A percentile compares a stretch with the other conserved stretches of the same genome.
These are phyloP conservation scores for Narcine bancroftii DNA, from an alignment of 2,113 vertebrate species.

Conservation along the genomic window DNA sequence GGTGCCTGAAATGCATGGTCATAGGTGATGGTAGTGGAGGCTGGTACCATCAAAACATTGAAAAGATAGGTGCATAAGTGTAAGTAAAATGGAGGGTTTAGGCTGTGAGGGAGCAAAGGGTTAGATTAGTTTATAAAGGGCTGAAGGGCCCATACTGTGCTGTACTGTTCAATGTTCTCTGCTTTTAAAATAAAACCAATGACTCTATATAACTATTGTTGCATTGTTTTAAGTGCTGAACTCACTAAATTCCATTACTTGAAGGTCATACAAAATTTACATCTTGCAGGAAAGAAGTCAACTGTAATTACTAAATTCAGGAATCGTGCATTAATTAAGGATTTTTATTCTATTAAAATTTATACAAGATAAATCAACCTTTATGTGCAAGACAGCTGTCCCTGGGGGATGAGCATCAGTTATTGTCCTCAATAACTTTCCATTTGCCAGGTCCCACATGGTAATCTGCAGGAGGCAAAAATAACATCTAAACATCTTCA, in stretches of 20 bases:
- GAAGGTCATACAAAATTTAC: neutral
- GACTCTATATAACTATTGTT: neutral
- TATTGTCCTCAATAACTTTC: slow-evolving; percentile 89
- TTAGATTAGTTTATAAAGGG: no score
- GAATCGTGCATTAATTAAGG: neutral
- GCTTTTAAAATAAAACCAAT: no score
- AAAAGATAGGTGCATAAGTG: no score
- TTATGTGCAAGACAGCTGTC: slow-evolving; percentile 87
- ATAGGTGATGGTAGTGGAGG: no score
- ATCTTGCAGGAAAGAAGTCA: no score
- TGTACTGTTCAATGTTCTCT: no score
- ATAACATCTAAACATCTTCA: neutral
- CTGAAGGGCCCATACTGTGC: no score
- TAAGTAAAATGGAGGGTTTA: no score
- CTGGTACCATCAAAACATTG: no score
- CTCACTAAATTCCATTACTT: neutral
- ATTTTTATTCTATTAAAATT: neutral
- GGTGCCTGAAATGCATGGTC: no score
- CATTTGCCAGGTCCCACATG: slow-evolving; percentile 97
- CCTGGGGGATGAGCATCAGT: slow-evolving; percentile 93
- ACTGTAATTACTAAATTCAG: neutral
- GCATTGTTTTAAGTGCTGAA: neutral
- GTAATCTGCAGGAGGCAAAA: slow-evolving; percentile 69
- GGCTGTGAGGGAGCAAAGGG: no score
- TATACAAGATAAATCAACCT: slow-evolving; percentile 59